Percentiles rank a stretch among this genome's conserved stretches.
Evolutionary conservation across 2,888 invertebrate species (phyloP).

Genomic region (Julus scanicus): DNA sequence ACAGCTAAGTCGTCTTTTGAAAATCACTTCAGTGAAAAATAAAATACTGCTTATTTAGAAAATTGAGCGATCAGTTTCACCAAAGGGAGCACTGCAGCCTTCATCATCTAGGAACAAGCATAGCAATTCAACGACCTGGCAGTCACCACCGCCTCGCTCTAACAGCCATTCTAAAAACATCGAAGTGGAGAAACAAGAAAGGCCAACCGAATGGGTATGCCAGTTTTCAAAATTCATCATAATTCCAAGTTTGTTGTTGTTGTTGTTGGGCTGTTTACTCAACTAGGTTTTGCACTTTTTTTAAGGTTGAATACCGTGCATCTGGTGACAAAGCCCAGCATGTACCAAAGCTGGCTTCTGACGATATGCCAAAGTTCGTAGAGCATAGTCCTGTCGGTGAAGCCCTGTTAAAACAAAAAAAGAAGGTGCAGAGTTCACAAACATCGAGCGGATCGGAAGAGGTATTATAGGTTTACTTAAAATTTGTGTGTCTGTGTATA

Average conservation of each 20-base stretch:
- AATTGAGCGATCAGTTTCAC: neutral
- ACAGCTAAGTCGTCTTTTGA: too few relatives aligned
- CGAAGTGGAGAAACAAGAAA: neutral
- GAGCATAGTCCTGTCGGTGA: slow-evolving; percentile 25
- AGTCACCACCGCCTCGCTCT: slow-evolving; percentile 8
- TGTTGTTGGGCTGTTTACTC: neutral
- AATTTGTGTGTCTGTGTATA: neutral
- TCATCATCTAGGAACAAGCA: neutral
- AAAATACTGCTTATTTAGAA: neutral
- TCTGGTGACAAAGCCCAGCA: neutral
- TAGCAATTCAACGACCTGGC: neutral
- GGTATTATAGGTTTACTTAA: neutral
- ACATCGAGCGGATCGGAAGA: slow-evolving; percentile 38
- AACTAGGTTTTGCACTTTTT: neutral
- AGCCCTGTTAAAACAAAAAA: neutral
- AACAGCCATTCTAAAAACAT: neutral
- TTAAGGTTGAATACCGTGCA: neutral
- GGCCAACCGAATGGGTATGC: neutral
- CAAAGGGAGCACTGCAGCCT: neutral
- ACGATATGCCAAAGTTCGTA: slow-evolving; percentile 18
- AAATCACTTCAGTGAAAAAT: neutral
- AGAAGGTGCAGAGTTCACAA: neutral
- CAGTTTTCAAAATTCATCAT: neutral
- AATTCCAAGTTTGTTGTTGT: neutral
- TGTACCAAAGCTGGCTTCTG: neutral